Evolutionary conservation across 1,140 invertebrate genomes (phyloP), one percentile per base, ranked within the genome.

Genomic region (Bilobella aurantiaca): DNA sequence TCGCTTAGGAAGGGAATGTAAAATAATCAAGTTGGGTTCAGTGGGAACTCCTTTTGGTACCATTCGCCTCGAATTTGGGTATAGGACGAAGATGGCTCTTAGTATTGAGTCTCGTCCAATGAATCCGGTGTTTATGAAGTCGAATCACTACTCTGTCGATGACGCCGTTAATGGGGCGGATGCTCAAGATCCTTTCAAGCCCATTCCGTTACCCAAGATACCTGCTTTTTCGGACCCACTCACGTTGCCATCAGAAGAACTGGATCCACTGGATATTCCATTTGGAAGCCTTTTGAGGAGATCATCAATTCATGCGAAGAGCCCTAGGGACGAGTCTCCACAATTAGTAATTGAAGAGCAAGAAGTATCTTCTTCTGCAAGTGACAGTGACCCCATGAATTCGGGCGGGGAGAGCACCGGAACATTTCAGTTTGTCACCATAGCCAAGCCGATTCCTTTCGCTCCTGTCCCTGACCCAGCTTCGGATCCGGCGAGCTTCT

Each of bases 41-140:
- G 62, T 67, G 2, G 61, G 31, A 14, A 67, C 66, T 21, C 66
- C 66, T 37, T 67, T 25, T 60, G 66, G 66, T 12, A 46, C 61
- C 2, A 25, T 67, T 16, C n/a, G 18, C n/a, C 18, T 67, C 34
- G 66, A 67, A 42, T 58, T 63, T 32, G 66, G 49, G 12, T 67
- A 63, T 25, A 56, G 66, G 14, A 63, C 62, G 1, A 67, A 67
- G 34, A 63, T 67, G 61, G 66, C 63, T 29, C n/a, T 67, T 1
- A 63, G 47, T n/a, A 31, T 53, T 56, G 62, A 63, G 42, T 53
- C 49, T 23, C 49, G 23, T 3, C 49, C 49, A 5, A 12, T 28
- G 14, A 29, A 30, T 32, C 53, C 49, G 12, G 30, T 64, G 14
- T 5, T 57, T 2, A 25, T 56, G 47, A 57, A 56, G 32, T 16